Base-by-base conservation (phyloP, 2,797 vertebrate genomes). In the Clarias fuscus region DNA sequence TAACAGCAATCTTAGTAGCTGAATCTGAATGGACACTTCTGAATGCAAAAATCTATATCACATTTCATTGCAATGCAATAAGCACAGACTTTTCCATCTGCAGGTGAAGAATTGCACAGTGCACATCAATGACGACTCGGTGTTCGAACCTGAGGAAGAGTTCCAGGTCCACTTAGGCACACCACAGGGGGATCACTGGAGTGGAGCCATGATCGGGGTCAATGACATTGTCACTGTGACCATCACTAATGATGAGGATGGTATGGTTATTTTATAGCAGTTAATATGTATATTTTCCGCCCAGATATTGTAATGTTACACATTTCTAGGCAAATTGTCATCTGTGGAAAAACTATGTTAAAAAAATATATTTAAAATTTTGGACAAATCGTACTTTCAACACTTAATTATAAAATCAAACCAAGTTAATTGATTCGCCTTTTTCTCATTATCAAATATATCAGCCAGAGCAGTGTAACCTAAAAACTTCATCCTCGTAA, bases 61-160 rank as follows among this genome's bases (percentile, higher is more conserved):
- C 11, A 20, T 58, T 24, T 30, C 56, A 61, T 6, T 61, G 56
- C 30, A 61, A 40, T n/a, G 33, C 13, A 79, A 22, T 82, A 5
- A 30, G 8, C 33, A 7, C 14, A 30, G 18, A 80, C 6, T 0
- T 37, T 81, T 82, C 4, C 11, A 24, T 86, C n/a, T 84, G 10
- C 90, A 99, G 98, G 94, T 97, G 80, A 99, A 99, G 90, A 99
- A 99, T 91, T 99, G 98, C 93, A 97, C 95, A 0, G 93, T 99
- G 65, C 91, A 91, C 37, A 93, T 99, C 91, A 95, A 93, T 0
- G 98, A 99, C 0, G 98, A 99, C 93, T 97, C 98, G 0, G 95
- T 98, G 11, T 99, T 99, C 68, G 98, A 99, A 90, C 97, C 97
- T 0, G 97, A 98, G 40, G 98, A 99, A 86, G 96, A 97, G 89